Conservation (phyloP, 2,888 invertebrate genomes). For the Cosmorhoe ocellata region DNA sequence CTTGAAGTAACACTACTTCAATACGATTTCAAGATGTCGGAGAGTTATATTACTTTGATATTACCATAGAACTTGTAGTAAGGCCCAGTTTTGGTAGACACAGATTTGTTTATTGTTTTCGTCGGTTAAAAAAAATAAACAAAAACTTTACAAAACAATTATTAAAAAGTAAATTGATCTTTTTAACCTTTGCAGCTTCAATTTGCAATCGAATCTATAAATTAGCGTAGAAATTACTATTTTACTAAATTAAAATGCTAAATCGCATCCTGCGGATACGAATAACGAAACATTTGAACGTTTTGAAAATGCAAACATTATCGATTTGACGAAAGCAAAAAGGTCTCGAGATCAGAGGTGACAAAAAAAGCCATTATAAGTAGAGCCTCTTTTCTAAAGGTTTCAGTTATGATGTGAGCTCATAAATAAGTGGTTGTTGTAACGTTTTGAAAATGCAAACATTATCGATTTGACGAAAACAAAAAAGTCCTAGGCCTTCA, state of each 20-base stretch:
- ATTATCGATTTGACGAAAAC: conserved; percentile 15
- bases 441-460: conserved; percentile 19
- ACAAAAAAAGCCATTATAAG: neutral
- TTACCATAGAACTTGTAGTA: no score
- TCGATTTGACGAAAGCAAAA: conserved; percentile 12
- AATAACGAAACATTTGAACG: conserved; percentile 9
- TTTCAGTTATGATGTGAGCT: no score
- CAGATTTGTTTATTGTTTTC: no score
- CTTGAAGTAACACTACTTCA: no score
- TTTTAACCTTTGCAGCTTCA: neutral
- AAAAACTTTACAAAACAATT: no score
- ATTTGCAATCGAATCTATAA: conserved; percentile 18
- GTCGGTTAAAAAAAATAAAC: no score
- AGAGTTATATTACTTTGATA: no score
- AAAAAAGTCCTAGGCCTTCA: neutral
- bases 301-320: conserved; percentile 19
- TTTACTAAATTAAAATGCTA: conserved; percentile 31
- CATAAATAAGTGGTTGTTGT: no score
- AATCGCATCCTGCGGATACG: conserved; percentile 27
- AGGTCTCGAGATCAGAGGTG: conserved; percentile 16
- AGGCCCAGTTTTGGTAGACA: no score
- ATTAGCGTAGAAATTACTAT: conserved; percentile 24
- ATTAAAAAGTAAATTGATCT: no score
- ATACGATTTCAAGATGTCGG: no score
- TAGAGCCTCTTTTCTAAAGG: no score